Conservation (phyloP, 2,888 invertebrate species). For the Drosophila niveifrons region DNA sequence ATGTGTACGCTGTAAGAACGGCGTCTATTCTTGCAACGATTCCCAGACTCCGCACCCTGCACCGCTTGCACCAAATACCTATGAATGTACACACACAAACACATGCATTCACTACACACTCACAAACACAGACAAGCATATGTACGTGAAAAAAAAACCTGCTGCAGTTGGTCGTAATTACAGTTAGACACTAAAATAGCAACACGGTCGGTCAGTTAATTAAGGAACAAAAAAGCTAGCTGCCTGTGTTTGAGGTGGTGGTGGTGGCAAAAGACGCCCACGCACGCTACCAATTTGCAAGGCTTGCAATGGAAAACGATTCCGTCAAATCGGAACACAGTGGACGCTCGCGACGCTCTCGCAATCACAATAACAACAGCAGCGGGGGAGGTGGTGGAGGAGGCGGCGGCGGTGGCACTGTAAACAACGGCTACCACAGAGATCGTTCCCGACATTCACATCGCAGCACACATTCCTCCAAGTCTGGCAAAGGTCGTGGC, state of each 20-base stretch:
- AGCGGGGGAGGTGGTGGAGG: slow-evolving; percentile 63
- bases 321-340: slow-evolving; percentile 97
- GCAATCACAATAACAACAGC: slow-evolving; percentile 86
- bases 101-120: not conserved
- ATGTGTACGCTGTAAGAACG: slow-evolving; percentile 37
- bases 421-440: slow-evolving; percentile 86
- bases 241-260: slow-evolving; percentile 6
- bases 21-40: slow-evolving; percentile 44
- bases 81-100: slow-evolving; percentile 43
- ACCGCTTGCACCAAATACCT: slow-evolving; percentile 62
- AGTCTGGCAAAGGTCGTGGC: slow-evolving; percentile 87
- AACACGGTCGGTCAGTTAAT: slow-evolving; percentile 64
- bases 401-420: slow-evolving; percentile 86
- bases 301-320: slow-evolving; percentile 93
- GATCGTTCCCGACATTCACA: slow-evolving; percentile 88
- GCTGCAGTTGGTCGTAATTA: slow-evolving; percentile 70
- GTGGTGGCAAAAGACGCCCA: slow-evolving; percentile 37
- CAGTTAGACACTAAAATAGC: slow-evolving; percentile 74
- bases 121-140: slow-evolving; percentile 16
- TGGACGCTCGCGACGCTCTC: slow-evolving; percentile 91
- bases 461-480: slow-evolving; percentile 87
- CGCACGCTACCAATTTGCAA: slow-evolving; percentile 44
- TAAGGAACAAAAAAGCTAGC: slow-evolving; percentile 49
- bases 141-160: slow-evolving; percentile 61
- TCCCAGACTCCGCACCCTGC: slow-evolving; percentile 50